Base-by-base conservation (phyloP, 2,797 vertebrate genomes). In the Chelonia mydas region DNA sequence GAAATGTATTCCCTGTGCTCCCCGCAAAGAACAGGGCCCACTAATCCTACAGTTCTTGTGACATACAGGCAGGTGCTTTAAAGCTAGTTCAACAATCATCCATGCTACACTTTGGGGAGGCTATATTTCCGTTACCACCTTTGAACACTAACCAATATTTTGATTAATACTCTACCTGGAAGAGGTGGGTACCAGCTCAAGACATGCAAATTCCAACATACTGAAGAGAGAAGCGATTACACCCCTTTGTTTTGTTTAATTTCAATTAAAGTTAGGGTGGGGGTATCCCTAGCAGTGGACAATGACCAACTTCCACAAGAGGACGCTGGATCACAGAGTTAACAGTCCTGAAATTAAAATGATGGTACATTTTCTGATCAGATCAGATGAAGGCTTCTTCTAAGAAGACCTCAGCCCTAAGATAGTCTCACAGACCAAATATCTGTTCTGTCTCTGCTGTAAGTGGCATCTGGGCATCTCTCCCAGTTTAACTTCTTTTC, bases 1-100 rank as follows among this genome's bases (percentile, higher is more conserved):
- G 78, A 83, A 7, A 31, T 72, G 33, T 0, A 25, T 65, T 91
- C 28, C 0, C 45, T 0, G 33, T 3, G 47, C 17, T 59, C 68
- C 2, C 51, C 2, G 74, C 37, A 28, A 5, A 0, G 2, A 47
- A 77, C 54, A 96, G 84, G 86, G 87, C 27, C 59, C 53, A 72
- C 86, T 13, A 4, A 13, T 37, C 17, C 7, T 11, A 0, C 0
- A 9, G 25, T 9, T 88, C 68, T 4, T 9, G 25, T 33, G 9
- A 5, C 12, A 2, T 4, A 28, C 23, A 57, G 55, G 11, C 5
- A 3, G 19, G 76, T 33, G 51, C 47, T 55, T 55, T 87, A 33
- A 74, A 16, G 47, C 65, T 74, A 53, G 54, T 17, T 1, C 55
- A 51, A 17, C 54, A 1, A 1, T 10, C 47, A 10, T 27, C 68